A percentile compares a stretch with the other conserved stretches of the same genome.
These are phyloP conservation scores for Pelvicachromis taeniatus DNA, from an alignment of 2,113 vertebrate species.

Conservation along the genomic window DNA sequence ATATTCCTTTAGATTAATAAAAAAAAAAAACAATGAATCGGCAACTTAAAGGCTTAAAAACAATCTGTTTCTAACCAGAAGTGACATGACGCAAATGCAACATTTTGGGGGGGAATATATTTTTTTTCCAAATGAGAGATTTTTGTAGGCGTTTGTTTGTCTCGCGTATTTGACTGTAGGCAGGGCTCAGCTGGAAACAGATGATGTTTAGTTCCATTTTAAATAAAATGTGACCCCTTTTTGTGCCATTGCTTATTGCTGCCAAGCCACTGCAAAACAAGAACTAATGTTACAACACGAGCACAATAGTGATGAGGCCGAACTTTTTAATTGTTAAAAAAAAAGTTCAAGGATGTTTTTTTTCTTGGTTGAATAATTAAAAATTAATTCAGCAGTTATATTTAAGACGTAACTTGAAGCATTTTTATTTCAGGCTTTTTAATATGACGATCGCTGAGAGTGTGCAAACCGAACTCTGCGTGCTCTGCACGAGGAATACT, in stretches of 20 bases:
- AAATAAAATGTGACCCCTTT: neutral
- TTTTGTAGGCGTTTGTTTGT: neutral
- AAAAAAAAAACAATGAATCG: neutral
- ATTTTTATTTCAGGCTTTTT: neutral
- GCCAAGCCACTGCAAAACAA: neutral
- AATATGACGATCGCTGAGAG: neutral
- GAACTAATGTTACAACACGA: neutral
- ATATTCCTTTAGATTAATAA: neutral
- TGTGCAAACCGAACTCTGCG: neutral
- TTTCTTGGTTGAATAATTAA: neutral
- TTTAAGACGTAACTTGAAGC: neutral
- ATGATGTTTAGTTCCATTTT: neutral
- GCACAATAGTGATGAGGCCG: accelerated
- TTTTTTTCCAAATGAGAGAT: neutral
- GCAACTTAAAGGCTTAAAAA: neutral
- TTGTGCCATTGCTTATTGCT: neutral
- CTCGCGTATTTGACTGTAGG: neutral
- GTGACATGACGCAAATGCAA: neutral
- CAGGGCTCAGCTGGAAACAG: neutral
- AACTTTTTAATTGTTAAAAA: neutral
- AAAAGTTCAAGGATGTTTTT: neutral
- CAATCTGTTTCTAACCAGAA: neutral
- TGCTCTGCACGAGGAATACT: neutral
- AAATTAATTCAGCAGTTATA: neutral
- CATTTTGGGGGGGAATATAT: neutral